Base-by-base conservation (phyloP, 1,140 invertebrate genomes). In the Cheumatopsyche charites region DNA sequence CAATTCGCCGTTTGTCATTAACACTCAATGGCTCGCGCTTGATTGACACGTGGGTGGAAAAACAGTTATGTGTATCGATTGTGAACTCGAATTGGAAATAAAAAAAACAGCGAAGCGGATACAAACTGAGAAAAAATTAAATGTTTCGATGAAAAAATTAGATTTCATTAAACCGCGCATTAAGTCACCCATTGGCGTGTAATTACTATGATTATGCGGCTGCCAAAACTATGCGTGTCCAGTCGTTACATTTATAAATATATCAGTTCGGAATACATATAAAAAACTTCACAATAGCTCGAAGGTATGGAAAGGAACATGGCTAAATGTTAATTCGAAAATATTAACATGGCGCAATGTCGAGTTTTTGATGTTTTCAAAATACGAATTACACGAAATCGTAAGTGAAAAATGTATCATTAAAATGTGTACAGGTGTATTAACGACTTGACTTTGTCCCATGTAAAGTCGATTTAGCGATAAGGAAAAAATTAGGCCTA, bases 181-280 rank as follows among this genome's bases (percentile, higher is more conserved):
- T 58, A 58, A 58, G 55, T 58, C 55, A 58, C 55, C 9, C 21
- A 7, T 58, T 17, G 55, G 21, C 17, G 12, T 12, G 25, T 58
- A 58, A 58, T 58, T 21, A 58, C 23, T 26, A 26, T 58, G 23
- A 58, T 58, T 58, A 58, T 58, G 23, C 21, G 55, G 29, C 29
- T 58, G 43, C 21, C 55, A 13, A 26, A 21, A 13, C 3, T 58
- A 52, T 58, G 23, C 21, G 21, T 13, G 21, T 58, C 55, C 11
- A 58, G 55, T 58, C 55, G 55, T 58, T 55, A 55, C 49, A 55
- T 21, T 55, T 58, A 21, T 58, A 7, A 58, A 58, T 58, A 25
- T 25, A 58, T 58, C 55, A 58, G 25, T 58, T 58, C 25, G 3
- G 2, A 47, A 47, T 47, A 47, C 13, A 13, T 4, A 15, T 2